These are phyloP conservation scores for Illadopsis cleaveri DNA, from an alignment of 2,113 vertebrate genomes.

Conservation along the genomic window DNA sequence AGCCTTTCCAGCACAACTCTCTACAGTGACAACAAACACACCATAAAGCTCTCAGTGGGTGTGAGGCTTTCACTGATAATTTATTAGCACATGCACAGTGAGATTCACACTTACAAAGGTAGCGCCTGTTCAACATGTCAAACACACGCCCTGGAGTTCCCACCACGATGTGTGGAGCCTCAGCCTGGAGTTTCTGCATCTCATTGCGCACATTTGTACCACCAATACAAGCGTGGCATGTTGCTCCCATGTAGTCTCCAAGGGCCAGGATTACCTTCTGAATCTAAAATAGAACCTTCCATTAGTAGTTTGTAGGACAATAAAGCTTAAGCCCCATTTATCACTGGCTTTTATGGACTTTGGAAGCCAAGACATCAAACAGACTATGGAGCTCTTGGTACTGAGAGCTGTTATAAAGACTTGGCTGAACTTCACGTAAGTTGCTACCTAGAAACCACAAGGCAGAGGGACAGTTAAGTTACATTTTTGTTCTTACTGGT, in stretches of 20 bases:
- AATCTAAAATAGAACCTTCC: constrained; percentile 70
- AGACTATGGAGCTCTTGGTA: neutral
- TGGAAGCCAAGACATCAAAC: neutral
- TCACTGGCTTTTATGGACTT: neutral
- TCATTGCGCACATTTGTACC: constrained; percentile 90
- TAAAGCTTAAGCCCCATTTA: neutral
- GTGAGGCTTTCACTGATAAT: rapidly evolving
- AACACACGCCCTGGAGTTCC: constrained; percentile 89
- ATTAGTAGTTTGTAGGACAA: neutral
- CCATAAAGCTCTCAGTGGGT: neutral
- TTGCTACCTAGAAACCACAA: neutral
- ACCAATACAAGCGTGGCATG: constrained; percentile 89
- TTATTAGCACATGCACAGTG: neutral
- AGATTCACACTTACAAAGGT: constrained; percentile 80
- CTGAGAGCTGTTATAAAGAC: neutral
- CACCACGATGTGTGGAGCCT: constrained; percentile 88
- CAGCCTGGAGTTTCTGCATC: constrained; percentile 88
- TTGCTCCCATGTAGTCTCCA: constrained; percentile 90
- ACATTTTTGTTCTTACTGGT: neutral
- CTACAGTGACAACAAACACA: neutral
- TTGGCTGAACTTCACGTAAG: neutral
- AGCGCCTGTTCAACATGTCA: constrained; percentile 87
- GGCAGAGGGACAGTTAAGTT: rapidly evolving
- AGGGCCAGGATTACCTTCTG: constrained; percentile 89
- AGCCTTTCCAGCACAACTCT: neutral